These are phyloP conservation scores for Tyrophagus putrescentiae DNA, from an alignment of 1,140 invertebrate species.

Conservation along the genomic window DNA sequence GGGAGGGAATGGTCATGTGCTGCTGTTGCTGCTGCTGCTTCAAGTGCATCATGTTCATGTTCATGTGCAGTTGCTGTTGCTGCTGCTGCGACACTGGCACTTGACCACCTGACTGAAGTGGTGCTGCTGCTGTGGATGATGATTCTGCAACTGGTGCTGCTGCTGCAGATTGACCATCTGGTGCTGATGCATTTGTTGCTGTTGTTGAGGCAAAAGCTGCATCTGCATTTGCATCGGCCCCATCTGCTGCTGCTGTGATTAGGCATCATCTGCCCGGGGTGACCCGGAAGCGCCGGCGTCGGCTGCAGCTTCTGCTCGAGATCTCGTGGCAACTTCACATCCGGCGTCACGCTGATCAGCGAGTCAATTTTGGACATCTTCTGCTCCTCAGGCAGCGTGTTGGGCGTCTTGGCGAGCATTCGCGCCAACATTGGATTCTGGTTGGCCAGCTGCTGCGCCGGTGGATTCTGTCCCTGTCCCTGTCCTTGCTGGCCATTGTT, in stretches of 20 bases:
- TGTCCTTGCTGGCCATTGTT: background rate
- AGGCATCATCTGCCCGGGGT: background rate
- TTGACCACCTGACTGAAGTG: background rate
- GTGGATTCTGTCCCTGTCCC: background rate
- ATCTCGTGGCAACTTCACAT: slow-evolving; percentile 29
- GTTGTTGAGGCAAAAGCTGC: slow-evolving; percentile 27
- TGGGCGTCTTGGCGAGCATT: slow-evolving; percentile 29
- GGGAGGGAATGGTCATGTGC: background rate
- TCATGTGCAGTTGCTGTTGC: background rate
- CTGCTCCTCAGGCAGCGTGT: slow-evolving; percentile 25
- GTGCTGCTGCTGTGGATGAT: slow-evolving; percentile 19
- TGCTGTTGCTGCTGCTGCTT: slow-evolving; percentile 13
- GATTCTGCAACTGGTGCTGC: slow-evolving; percentile 19
- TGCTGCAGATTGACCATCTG: too few relatives aligned
- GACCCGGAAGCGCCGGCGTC: background rate
- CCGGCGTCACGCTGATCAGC: slow-evolving; percentile 29
- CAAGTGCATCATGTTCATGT: slow-evolving; percentile 13
- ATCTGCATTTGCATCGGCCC: slow-evolving; percentile 7
- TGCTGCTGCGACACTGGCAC: slow-evolving; percentile 4
- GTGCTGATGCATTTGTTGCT: slow-evolving; percentile 27
- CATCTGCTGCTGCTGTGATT: slow-evolving; percentile 4
- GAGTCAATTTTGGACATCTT: slow-evolving; percentile 25
- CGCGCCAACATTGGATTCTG: slow-evolving; percentile 31
- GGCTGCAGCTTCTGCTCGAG: slow-evolving; percentile 28
- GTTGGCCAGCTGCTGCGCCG: slow-evolving; percentile 25